Conservation (phyloP, 30 jellyfish, hydroid and myxozoan genomes). For the Nemopilema nomurai region DNA sequence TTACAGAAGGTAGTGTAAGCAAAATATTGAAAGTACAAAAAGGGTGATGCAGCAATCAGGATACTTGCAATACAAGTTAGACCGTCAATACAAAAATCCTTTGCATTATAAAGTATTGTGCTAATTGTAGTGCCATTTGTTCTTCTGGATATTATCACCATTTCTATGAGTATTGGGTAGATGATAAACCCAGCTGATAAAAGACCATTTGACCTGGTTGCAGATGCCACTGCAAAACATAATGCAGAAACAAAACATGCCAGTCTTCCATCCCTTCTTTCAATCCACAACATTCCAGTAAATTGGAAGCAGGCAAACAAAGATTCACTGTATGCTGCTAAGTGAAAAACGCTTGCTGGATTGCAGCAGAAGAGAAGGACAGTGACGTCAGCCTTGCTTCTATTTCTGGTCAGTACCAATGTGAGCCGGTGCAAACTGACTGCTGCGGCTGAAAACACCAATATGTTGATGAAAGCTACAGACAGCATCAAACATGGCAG, state of each 20-base stretch:
- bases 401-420: background rate
- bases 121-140: background rate
- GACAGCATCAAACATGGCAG: conserved; percentile 24
- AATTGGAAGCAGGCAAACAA: conserved; percentile 62
- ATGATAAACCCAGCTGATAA: conserved; percentile 63
- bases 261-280: background rate
- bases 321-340: conserved; percentile 77
- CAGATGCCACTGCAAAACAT: conserved; percentile 60
- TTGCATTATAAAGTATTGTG: background rate
- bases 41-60: conserved; percentile 11
- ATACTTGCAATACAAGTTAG: background rate
- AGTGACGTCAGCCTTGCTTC: conserved; percentile 39
- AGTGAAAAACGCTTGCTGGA: conserved; percentile 90
- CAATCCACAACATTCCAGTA: conserved; percentile 44
- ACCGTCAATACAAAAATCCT: background rate
- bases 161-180: conserved; percentile 6
- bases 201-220: conserved; percentile 89
- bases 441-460: conserved; percentile 55
- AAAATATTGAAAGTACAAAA: conserved; percentile 23
- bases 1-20: conserved; percentile 55
- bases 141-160: background rate
- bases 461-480: conserved; percentile 26
- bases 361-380: conserved; percentile 63
- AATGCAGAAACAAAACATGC: conserved; percentile 31
- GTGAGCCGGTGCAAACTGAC: conserved; percentile 58